Percentiles rank a stretch among this genome's conserved stretches.
These are phyloP conservation scores for Hippolais icterina DNA, from an alignment of 2,113 vertebrate genomes.

Conservation along the genomic window DNA sequence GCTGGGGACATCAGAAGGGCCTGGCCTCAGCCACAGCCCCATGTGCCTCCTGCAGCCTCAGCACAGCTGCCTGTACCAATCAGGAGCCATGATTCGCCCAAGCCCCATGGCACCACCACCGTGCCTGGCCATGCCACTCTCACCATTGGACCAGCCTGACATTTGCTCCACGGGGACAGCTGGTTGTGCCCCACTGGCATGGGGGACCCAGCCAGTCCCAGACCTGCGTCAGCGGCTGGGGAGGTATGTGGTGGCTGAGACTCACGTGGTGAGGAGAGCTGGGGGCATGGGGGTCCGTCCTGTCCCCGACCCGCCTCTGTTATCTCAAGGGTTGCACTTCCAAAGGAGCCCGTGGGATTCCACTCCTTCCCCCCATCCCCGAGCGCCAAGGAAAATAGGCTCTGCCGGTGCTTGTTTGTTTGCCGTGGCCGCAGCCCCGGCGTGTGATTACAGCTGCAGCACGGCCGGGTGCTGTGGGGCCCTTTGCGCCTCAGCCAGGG, in stretches of 20 bases:
- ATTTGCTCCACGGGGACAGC: neutral
- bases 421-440: neutral
- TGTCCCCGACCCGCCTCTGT: neutral
- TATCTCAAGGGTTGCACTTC: conserved; percentile 47
- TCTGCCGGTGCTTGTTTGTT: conserved; percentile 38
- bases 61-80: neutral
- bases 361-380: neutral
- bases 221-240: neutral
- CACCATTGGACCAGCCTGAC: neutral
- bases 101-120: neutral
- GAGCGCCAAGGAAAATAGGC: conserved; percentile 56
- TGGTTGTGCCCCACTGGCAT: neutral
- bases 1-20: neutral
- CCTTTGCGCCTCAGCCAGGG: neutral
- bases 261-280: neutral
- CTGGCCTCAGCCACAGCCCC: neutral
- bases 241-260: fast-evolving
- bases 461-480: neutral
- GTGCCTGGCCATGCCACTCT: neutral
- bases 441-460: conserved; percentile 60
- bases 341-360: conserved; percentile 49
- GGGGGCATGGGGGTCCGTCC: fast-evolving
- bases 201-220: neutral
- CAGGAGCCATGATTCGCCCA: neutral
- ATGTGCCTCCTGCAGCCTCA: fast-evolving